Evolutionary conservation across 2,113 vertebrate genomes (phyloP), one percentile per base, ranked within the genome.

Genomic region (Eupsittula cactorum): DNA sequence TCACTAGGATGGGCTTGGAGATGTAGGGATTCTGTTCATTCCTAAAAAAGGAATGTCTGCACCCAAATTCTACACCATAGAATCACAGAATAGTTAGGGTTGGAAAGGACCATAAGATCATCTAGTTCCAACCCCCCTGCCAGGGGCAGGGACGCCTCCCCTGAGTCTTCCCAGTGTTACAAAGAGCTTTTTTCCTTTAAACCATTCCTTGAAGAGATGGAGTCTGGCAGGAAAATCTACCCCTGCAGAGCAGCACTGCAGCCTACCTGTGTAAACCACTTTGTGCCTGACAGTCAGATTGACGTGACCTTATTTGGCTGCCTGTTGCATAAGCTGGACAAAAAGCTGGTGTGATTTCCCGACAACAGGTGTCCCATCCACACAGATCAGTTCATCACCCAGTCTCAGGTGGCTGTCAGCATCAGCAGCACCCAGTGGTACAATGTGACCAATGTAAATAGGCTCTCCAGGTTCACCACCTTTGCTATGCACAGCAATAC

Each of bases 311-410:
- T 99, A 99, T 78, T 99, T 99, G 96, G 99, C 99, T 6, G 99
- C 99, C 97, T 99, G 99, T 94, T 99, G 99, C 99, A 99, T 99
- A 84, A 99, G 98, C 83, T 99, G 99, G 92, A 99, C 99, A 62
- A 99, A 99, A 74, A 99, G 98, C 95, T 99, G 99, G 97, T 99
- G 99, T 8, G 99, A 99, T 86, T 99, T 99, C 28, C 99, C 99
- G 42, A 99, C 99, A 62, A 99, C 99, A 0, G 99, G 98, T 1
- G 99, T 99, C 76, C 99, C 99, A 77, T 99, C 99, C 97, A 99
- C 99, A 3, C 99, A 99, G 97, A 99, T 99, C 91, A 99, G 98
- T 69, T 99, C 99, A 60, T 99, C 99, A 2, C 99, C 99, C 3
- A 99, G 99, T 24, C 99, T 98, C 97, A 99, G 98, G 78, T 99